Base-by-base conservation (phyloP, 2,888 invertebrate genomes). In the Meta bourneti region DNA sequence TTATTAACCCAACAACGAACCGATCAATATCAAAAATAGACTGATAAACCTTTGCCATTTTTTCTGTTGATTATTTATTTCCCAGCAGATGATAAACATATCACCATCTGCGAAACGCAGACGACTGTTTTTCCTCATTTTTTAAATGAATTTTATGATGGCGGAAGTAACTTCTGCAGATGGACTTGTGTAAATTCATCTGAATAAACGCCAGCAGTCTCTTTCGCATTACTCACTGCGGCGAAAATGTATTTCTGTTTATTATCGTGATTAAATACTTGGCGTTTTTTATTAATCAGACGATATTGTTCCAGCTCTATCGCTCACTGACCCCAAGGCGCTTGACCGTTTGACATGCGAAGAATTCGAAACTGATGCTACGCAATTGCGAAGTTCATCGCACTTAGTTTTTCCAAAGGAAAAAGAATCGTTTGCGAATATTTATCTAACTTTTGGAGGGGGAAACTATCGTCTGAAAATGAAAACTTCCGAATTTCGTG, bases 321-420 rank as follows among this genome's bases (percentile, higher is more conserved):
- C 79, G 79, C 79, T 54, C 79, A 61, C 54, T 79, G 79, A 79
- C 54, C 79, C 61, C 79, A 54, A 61, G 79, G 79, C 34, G 16
- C 54, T 20, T 79, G 79, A 79, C 79, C 79, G 34, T 7, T 52
- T 51, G 19, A 20, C 34, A 20, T 20, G 79, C 77, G n/a, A 51
- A 51, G 16, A 77, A 77, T 7, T 16, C 48, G n/a, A 77, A 77
- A 77, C 19, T 72, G 20, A 6, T 34, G 16, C 34, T 34, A 11
- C 20, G 13, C 11, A 61, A 54, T 79, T 11, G 13, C 13, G 16
- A 71, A 82, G 79, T 80, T 80, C 79, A 80, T 80, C 79, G 79
- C 79, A 34, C 79, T 79, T 7, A 0, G 7, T n/a, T n/a, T 51
- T 77, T 51, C 19, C 1, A 34, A 4, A 2, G 34, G 34, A 34